Conservation (phyloP, 2,888 invertebrate genomes). For the Syrista parreyssii region DNA sequence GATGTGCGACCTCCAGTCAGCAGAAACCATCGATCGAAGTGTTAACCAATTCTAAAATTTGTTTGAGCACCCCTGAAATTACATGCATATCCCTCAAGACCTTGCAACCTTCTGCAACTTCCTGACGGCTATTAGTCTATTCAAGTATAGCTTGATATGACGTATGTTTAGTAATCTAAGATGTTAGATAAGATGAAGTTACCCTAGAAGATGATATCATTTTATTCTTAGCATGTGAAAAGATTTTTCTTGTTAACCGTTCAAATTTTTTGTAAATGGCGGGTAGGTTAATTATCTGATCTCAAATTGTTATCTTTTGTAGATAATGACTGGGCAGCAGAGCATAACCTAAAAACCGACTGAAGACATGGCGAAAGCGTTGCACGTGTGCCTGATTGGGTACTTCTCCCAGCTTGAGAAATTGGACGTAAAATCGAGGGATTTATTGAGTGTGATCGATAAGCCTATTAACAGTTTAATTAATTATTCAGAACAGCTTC, state of each 20-base stretch:
- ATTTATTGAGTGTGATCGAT: constrained; percentile 26
- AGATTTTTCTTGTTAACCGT: neutral
- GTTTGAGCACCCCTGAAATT: neutral
- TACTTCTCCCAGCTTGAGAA: constrained; percentile 46
- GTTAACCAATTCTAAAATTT: neutral
- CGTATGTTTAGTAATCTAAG: neutral
- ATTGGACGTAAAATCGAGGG: constrained; percentile 40
- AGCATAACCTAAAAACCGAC: constrained; percentile 33
- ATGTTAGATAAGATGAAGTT: too few species aligned
- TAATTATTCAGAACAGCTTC: constrained; percentile 51
- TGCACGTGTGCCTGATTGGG: constrained; percentile 42
- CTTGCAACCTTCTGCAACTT: neutral
- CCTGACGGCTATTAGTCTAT: neutral
- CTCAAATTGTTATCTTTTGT: neutral
- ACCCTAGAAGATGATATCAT: neutral
- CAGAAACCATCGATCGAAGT: neutral
- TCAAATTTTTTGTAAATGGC: neutral
- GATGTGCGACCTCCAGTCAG: too few species aligned
- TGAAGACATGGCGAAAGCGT: constrained; percentile 39
- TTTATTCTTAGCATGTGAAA: neutral
- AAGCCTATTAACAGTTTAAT: constrained; percentile 36
- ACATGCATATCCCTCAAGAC: neutral
- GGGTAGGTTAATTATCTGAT: neutral
- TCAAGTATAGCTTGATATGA: neutral
- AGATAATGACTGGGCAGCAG: neutral